Base-by-base conservation (phyloP, 1,140 invertebrate genomes). In the Muscidifurax raptorellus region DNA sequence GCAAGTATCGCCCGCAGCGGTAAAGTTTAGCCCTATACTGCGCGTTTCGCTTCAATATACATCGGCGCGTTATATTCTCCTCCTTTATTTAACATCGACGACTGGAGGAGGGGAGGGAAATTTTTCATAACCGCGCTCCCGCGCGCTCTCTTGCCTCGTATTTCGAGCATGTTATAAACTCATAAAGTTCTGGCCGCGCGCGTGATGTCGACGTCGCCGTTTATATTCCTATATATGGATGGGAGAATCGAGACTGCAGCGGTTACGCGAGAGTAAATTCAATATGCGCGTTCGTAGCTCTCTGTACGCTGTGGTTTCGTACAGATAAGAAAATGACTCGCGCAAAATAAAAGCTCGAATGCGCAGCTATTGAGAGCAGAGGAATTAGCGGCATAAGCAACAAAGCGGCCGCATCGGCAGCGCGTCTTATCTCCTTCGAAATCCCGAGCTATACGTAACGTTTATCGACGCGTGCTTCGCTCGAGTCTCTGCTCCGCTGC, bases 81-180 rank as follows among this genome's bases (percentile, higher is more conserved):
- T 27, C 76, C 44, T 67, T 67, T 79, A n/a, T 40, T 79, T 67
- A 71, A 69, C 79, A 18, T 80, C 79, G 66, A n/a, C 30, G 13
- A 6, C 36, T 6, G 36, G 36, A 9, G 1, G 9, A 40, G 36
- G 36, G 32, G 36, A 40, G 7, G 71, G 71, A 30, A 80, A 59
- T 59, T 74, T 82, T 82, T 64, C 25, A 82, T 74, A 74, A 74
- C 69, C 67, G 25, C 80, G 47, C 12, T 25, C 5, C 3, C 7
- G 32, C 47, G 47, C 12, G 32, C 28, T 30, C 52, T 74, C 40
- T 40, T 7, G 18, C 22, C 74, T 59, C 28, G 22, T 64, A 13
- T 30, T 28, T 59, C 2, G 1, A 18, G 12, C 47, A 71, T 28
- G 28, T 36, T 82, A 82, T 64, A 74, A 82, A 59, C 80, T 82